Evolutionary conservation across 35 echinoderm and acorn worm species (phyloP).

Genomic region (Chiridota heheva): DNA sequence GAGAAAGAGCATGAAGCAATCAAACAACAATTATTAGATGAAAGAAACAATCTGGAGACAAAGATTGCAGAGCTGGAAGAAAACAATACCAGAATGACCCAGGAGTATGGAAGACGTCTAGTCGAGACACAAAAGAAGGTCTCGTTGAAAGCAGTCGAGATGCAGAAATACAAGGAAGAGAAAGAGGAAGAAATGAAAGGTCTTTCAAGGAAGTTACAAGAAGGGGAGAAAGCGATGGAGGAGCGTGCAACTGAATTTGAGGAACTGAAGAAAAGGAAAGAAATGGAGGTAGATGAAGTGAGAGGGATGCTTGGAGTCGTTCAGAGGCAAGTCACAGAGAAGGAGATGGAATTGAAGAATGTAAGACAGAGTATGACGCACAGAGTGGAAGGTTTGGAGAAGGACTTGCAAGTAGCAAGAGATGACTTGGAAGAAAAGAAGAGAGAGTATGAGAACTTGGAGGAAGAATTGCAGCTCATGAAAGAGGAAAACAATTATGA

Average conservation of each 20-base stretch:
- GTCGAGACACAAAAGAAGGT: constrained; percentile 14
- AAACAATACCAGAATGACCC: background rate
- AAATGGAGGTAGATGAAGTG: background rate
- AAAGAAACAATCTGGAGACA: too few species aligned
- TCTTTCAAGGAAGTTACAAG: background rate
- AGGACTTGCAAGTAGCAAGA: background rate
- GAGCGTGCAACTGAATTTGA: background rate
- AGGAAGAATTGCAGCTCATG: background rate
- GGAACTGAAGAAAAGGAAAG: background rate
- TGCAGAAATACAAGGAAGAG: constrained; percentile 9
- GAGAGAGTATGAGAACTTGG: background rate
- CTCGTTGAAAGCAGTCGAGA: constrained; percentile 11
- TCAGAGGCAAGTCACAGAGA: background rate
- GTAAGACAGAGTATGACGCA: background rate
- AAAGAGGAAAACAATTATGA: too few species aligned
- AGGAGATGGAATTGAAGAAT: background rate
- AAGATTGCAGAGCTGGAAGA: constrained; percentile 16
- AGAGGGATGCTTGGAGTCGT: background rate
- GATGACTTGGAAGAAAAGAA: constrained; percentile 18
- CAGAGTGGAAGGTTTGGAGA: background rate
- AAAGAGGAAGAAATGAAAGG: constrained; percentile 11
- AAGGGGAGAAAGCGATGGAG: background rate
- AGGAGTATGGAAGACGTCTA: constrained; percentile 13
- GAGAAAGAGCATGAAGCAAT: too few species aligned
- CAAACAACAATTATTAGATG: too few species aligned